A percentile compares a stretch with the other conserved stretches of the same genome.
Conservation (phyloP, 2,888 invertebrate species). For the Platycheirus rosarum region DNA sequence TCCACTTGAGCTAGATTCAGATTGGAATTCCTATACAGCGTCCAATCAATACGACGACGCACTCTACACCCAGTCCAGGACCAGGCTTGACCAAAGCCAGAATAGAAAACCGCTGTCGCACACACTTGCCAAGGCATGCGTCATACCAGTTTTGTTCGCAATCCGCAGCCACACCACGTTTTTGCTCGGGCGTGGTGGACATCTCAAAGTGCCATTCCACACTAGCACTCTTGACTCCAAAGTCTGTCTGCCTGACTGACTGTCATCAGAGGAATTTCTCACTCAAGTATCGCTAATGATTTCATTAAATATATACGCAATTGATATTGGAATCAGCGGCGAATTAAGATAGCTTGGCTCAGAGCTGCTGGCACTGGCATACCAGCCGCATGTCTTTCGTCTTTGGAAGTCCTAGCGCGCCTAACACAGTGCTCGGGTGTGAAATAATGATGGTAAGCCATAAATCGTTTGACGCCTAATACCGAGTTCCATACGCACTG, state of each 20-base stretch:
- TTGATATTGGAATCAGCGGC: slow-evolving; percentile 65
- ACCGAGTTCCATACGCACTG: slow-evolving; percentile 68
- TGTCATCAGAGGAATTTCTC: slow-evolving; percentile 68
- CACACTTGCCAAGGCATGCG: slow-evolving; percentile 67
- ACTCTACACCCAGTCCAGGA: background rate
- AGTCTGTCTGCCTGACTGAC: slow-evolving; percentile 40
- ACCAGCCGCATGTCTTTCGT: background rate
- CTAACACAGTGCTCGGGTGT: slow-evolving; percentile 55
- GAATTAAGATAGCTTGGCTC: slow-evolving; percentile 61
- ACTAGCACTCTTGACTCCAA: slow-evolving; percentile 9
- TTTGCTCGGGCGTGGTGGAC: slow-evolving; percentile 68
- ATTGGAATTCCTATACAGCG: slow-evolving; percentile 43
- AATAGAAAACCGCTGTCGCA: slow-evolving; percentile 9
- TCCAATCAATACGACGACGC: slow-evolving; percentile 17
- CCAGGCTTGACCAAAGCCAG: slow-evolving; percentile 24
- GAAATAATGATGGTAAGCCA: slow-evolving; percentile 73
- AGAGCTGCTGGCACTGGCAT: slow-evolving; percentile 12
- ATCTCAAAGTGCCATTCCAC: slow-evolving; percentile 47
- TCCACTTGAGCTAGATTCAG: slow-evolving; percentile 60
- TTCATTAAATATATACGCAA: slow-evolving; percentile 69
- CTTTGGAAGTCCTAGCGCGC: slow-evolving; percentile 31
- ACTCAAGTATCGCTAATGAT: slow-evolving; percentile 70
- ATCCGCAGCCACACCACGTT: slow-evolving; percentile 45
- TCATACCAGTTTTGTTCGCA: slow-evolving; percentile 40
- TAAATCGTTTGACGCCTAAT: slow-evolving; percentile 74